phyloP scores from a whole-genome alignment of 2,888 invertebrate species.

The Rhopalosiphum nymphaeae region DNA sequence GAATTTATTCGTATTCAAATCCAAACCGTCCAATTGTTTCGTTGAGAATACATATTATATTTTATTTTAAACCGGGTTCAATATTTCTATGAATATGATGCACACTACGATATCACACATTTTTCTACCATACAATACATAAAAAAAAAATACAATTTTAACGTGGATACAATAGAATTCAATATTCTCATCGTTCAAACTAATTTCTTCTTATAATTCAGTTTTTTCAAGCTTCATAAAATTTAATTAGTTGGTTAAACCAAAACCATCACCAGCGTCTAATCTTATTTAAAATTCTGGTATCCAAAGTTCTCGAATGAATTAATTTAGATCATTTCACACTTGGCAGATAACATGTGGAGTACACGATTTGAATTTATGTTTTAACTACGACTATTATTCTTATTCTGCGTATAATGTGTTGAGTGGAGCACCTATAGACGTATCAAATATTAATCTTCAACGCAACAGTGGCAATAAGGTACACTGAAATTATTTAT shows the following conservation, averaged over 20 bases:
- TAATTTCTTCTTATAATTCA: too few species aligned
- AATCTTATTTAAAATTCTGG: background rate
- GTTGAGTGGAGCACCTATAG: background rate
- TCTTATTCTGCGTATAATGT: background rate
- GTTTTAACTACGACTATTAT: background rate
- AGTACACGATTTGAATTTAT: background rate
- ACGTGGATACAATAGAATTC: too few species aligned
- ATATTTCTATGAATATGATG: too few species aligned
- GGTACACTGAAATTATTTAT: background rate
- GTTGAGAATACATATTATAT: too few species aligned
- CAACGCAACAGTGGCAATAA: background rate
- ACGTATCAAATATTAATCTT: slow-evolving; percentile 5
- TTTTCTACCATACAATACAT: too few species aligned
- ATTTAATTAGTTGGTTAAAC: too few species aligned
- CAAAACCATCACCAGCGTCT: background rate
- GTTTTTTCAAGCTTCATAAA: too few species aligned
- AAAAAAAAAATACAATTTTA: too few species aligned
- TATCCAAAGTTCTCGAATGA: background rate
- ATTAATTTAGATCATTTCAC: background rate
- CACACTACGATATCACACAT: too few species aligned
- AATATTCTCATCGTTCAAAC: too few species aligned
- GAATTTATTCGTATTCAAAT: background rate
- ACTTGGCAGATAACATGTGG: background rate
- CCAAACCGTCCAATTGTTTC: background rate
- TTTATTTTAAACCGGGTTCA: too few species aligned